Percentiles rank a stretch among this genome's conserved stretches.
These are phyloP conservation scores for Acromyrmex echinatior DNA, from an alignment of 1,140 invertebrate genomes.

Conservation along the genomic window DNA sequence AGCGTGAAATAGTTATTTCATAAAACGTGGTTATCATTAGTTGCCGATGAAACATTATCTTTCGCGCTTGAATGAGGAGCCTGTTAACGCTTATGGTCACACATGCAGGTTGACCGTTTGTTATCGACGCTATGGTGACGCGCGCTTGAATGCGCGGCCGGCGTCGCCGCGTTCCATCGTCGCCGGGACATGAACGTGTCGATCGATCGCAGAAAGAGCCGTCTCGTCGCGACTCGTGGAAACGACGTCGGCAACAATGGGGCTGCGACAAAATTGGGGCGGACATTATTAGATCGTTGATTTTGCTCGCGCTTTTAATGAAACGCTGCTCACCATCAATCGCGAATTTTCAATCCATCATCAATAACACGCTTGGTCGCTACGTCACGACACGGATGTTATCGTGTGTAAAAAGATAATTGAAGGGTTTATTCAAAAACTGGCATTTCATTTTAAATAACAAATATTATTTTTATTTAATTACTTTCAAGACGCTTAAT, in stretches of 20 bases:
- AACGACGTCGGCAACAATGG: slow-evolving; percentile 49
- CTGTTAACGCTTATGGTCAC: slow-evolving; percentile 48
- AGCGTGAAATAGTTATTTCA: slow-evolving; percentile 21
- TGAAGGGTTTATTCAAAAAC: not conserved
- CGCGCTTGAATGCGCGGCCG: slow-evolving; percentile 49
- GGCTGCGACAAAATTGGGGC: slow-evolving; percentile 47
- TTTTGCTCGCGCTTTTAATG: slow-evolving; percentile 47
- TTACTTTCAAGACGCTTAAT: not conserved
- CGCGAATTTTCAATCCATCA: slow-evolving; percentile 25
- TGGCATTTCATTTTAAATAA: not conserved
- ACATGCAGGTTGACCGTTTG: slow-evolving; percentile 54
- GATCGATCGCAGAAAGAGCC: slow-evolving; percentile 62
- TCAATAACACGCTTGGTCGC: slow-evolving; percentile 1
- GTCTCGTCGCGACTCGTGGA: slow-evolving; percentile 56
- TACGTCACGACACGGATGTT: not conserved
- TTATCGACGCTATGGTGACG: slow-evolving; percentile 58
- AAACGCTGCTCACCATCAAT: slow-evolving; percentile 31
- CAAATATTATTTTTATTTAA: not conserved
- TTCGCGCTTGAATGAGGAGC: slow-evolving; percentile 49
- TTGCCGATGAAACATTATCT: slow-evolving; percentile 57
- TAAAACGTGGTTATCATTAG: slow-evolving; percentile 52
- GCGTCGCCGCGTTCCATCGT: slow-evolving; percentile 41
- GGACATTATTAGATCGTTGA: slow-evolving; percentile 60
- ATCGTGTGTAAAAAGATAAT: not conserved
- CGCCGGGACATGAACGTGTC: slow-evolving; percentile 20